Evolutionary conservation across 2,888 invertebrate genomes (phyloP).

Genomic region (Cremastinae sp.): DNA sequence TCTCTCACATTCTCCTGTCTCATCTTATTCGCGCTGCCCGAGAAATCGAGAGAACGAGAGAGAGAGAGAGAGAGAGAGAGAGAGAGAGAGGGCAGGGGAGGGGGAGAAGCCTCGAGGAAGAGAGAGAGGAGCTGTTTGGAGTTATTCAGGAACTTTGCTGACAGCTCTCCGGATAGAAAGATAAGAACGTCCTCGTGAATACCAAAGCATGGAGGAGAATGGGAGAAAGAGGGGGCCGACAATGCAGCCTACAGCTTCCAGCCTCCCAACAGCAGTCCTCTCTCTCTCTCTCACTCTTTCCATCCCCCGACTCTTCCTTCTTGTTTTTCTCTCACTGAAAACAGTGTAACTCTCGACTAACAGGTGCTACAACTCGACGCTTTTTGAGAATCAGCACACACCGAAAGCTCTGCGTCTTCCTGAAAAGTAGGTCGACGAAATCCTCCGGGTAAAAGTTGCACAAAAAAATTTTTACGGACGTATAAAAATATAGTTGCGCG

Average conservation of each 20-base stretch:
- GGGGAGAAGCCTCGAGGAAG: constrained; percentile 40
- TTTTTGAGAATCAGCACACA: constrained; percentile 34
- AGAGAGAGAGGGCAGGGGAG: constrained; percentile 55
- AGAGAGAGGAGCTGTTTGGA: constrained; percentile 60
- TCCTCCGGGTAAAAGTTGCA: neutral
- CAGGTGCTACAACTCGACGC: constrained; percentile 46
- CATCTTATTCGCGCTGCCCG: constrained; percentile 17
- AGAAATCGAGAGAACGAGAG: constrained; percentile 28
- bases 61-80: constrained; percentile 35
- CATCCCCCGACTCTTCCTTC: constrained; percentile 4
- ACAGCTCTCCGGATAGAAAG: constrained; percentile 80
- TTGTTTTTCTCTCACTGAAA: too few species aligned
- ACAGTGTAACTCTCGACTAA: constrained; percentile 8
- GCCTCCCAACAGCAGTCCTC: constrained; percentile 53
- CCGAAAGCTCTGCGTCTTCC: constrained; percentile 9
- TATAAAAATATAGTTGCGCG: too few species aligned
- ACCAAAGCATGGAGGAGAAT: too few species aligned
- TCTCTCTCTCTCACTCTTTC: constrained; percentile 38
- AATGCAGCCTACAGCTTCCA: constrained; percentile 72
- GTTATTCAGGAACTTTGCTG: constrained; percentile 81
- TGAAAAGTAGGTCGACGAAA: constrained; percentile 45
- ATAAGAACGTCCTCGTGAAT: constrained; percentile 80
- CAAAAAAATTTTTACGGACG: too few species aligned
- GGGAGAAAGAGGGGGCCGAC: constrained; percentile 66
- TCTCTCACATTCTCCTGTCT: constrained; percentile 8